A percentile compares a stretch with the other conserved stretches of the same genome.
Conservation (phyloP, 1,140 invertebrate species). For the Mamestra configurata region DNA sequence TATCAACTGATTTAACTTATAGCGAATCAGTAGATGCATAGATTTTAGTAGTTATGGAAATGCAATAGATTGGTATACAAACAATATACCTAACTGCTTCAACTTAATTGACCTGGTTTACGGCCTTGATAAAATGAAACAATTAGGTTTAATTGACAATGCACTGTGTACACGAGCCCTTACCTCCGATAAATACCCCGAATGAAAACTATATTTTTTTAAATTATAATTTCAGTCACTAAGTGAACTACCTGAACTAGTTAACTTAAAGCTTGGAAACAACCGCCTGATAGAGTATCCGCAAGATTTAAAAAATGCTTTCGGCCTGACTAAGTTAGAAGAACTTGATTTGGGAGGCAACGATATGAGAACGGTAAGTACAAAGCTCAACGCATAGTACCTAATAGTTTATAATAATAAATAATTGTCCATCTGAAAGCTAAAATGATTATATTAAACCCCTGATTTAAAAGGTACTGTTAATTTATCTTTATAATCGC, state of each 20-base stretch:
- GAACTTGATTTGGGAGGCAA: conserved; percentile 83
- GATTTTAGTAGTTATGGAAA: no score
- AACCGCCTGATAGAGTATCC: conserved; percentile 82
- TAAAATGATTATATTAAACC: no score
- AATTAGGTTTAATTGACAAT: not conserved
- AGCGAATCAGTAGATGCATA: not conserved
- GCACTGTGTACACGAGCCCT: not conserved
- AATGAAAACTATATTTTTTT: not conserved
- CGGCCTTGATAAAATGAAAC: not conserved
- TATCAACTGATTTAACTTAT: no score
- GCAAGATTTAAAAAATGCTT: conserved; percentile 79
- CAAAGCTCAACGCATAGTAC: no score
- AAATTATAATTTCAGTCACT: conserved; percentile 78
- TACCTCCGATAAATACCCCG: not conserved
- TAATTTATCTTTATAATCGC: no score
- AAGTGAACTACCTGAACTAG: conserved; percentile 82
- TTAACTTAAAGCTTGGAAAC: conserved; percentile 80
- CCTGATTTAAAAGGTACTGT: no score
- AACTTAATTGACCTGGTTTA: not conserved
- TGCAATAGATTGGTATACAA: not conserved
- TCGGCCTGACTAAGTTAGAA: conserved; percentile 78
- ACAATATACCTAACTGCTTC: not conserved
- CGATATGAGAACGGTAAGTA: conserved; percentile 80
- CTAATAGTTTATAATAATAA: no score
- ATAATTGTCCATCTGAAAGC: no score